Evolutionary conservation across 1,140 invertebrate genomes (phyloP).

Genomic region (Drosophila busckii): DNA sequence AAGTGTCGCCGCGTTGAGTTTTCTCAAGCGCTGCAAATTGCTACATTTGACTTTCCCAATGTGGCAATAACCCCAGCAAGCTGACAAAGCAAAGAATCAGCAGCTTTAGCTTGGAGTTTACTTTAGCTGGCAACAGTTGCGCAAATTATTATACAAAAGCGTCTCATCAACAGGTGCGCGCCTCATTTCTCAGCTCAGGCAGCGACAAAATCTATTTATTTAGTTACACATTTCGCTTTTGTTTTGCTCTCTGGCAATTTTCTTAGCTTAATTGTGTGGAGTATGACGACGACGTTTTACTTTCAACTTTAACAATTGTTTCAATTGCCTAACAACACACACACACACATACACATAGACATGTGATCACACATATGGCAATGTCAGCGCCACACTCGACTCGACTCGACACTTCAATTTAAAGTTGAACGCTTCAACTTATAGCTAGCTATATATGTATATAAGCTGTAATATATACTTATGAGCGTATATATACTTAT

Average conservation of each 20-base stretch:
- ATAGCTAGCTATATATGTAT: too few relatives aligned
- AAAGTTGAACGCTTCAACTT: not conserved
- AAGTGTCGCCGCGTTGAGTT: slow-evolving; percentile 23
- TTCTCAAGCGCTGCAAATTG: slow-evolving; percentile 17
- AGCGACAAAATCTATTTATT: slow-evolving; percentile 66
- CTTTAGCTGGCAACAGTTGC: slow-evolving; percentile 53
- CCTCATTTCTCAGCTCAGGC: slow-evolving; percentile 33
- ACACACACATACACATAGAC: too few relatives aligned
- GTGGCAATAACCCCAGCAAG: slow-evolving; percentile 8
- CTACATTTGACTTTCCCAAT: slow-evolving; percentile 15
- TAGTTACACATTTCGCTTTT: slow-evolving; percentile 49
- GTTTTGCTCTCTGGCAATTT: not conserved
- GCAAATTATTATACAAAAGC: slow-evolving; percentile 60
- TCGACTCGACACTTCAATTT: slow-evolving; percentile 14
- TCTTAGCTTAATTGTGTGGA: slow-evolving; percentile 13
- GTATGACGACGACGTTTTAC: slow-evolving; percentile 27
- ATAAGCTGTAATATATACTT: too few relatives aligned
- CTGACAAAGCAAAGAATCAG: too few relatives aligned
- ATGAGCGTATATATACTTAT: too few relatives aligned
- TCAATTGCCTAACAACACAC: slow-evolving; percentile 51
- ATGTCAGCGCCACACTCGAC: slow-evolving; percentile 35
- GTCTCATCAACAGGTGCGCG: slow-evolving; percentile 62
- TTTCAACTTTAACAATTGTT: slow-evolving; percentile 50
- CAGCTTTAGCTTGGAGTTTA: too few relatives aligned
- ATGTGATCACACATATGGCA: slow-evolving; percentile 35